phyloP scores from a whole-genome alignment of 2,888 invertebrate species.

The Euclidia mi region DNA sequence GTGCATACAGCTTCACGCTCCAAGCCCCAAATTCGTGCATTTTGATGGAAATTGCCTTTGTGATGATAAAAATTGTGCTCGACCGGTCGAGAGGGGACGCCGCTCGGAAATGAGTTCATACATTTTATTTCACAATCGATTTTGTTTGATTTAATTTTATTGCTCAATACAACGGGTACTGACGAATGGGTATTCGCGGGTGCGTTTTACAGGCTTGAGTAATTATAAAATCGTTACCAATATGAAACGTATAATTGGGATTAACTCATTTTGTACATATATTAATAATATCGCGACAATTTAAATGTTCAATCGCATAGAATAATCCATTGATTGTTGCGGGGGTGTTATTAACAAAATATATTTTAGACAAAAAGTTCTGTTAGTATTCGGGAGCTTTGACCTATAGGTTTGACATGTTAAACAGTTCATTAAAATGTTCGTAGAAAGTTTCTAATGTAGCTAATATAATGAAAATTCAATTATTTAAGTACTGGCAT shows the following conservation, averaged over 20 bases:
- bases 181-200: slow-evolving; percentile 59
- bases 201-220: slow-evolving; percentile 32
- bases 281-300: slow-evolving; percentile 11
- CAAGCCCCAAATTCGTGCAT: slow-evolving; percentile 76
- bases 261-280: slow-evolving; percentile 19
- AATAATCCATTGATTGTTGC: too few relatives aligned
- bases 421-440: too few relatives aligned
- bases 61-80: slow-evolving; percentile 79
- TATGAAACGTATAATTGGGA: slow-evolving; percentile 22
- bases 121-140: slow-evolving; percentile 80
- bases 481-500: slow-evolving; percentile 18
- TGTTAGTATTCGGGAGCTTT: too few relatives aligned
- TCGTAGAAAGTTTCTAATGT: too few relatives aligned
- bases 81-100: slow-evolving; percentile 66
- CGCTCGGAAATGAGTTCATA: slow-evolving; percentile 81
- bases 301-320: background rate
- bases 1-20: slow-evolving; percentile 64
- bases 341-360: too few relatives aligned
- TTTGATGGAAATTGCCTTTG: slow-evolving; percentile 83
- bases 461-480: slow-evolving; percentile 17
- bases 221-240: slow-evolving; percentile 37
- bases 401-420: too few relatives aligned
- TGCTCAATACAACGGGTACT: slow-evolving; percentile 59
- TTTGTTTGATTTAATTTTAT: slow-evolving; percentile 82
- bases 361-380: too few relatives aligned